phyloP scores from a whole-genome alignment of 2,888 invertebrate species.

The Eumerus sabulonum region DNA sequence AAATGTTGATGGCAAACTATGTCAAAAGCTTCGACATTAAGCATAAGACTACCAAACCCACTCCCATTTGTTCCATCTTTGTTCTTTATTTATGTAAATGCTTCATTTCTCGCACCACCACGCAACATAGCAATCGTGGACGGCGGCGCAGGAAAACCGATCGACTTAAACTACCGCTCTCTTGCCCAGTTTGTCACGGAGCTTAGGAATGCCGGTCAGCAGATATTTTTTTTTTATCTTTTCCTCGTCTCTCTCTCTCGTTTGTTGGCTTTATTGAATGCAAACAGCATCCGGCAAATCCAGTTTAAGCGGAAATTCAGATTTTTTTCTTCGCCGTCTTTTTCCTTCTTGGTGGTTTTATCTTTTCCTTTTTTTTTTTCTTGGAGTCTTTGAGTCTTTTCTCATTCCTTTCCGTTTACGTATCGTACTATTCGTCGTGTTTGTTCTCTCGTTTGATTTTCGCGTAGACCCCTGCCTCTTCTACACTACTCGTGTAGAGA shows the following conservation, averaged over 20 bases:
- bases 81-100: conserved; percentile 1
- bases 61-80: conserved; percentile 4
- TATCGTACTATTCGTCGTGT: too few species aligned
- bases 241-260: too few species aligned
- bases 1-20: too few species aligned
- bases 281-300: conserved; percentile 72
- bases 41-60: conserved; percentile 14
- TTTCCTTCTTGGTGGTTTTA: conserved; percentile 27
- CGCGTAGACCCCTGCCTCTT: too few species aligned
- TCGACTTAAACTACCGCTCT: conserved; percentile 49
- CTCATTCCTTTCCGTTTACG: too few species aligned
- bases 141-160: conserved; percentile 8
- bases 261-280: conserved; percentile 67
- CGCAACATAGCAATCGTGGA: too few species aligned
- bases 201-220: conserved; percentile 68
- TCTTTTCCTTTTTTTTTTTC: conserved; percentile 32
- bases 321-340: conserved; percentile 57
- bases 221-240: conserved; percentile 68
- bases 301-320: conserved; percentile 73
- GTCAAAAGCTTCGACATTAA: background rate
- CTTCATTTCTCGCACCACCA: conserved; percentile 31
- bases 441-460: too few species aligned
- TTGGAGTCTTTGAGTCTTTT: conserved; percentile 3
- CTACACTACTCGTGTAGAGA: too few species aligned
- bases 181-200: conserved; percentile 67